These are phyloP conservation scores for Sebastes kiyomatsui DNA, from an alignment of 2,797 vertebrate species.

Conservation along the genomic window DNA sequence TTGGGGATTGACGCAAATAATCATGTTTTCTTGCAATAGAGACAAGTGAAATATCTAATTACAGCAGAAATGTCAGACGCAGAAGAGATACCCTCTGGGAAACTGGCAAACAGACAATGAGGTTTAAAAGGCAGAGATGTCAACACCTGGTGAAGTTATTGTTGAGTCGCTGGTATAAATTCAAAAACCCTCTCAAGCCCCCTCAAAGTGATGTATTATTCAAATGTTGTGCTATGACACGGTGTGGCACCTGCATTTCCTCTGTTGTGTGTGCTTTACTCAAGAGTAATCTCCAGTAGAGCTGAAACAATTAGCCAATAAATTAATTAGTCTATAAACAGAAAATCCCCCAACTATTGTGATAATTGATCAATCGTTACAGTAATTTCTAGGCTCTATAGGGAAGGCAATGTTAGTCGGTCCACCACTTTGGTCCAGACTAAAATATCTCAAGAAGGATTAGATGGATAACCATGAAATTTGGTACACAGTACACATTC, in stretches of 20 bases:
- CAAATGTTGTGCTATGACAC: neutral
- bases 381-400: neutral
- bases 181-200: too few species aligned
- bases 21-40: neutral
- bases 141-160: neutral
- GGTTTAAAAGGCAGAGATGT: neutral
- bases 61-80: neutral
- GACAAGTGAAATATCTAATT: neutral
- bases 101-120: neutral
- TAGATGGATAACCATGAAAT: neutral
- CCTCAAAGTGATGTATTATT: neutral
- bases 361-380: neutral
- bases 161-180: neutral
- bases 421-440: neutral
- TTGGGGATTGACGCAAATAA: neutral
- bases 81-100: neutral
- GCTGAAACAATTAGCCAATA: neutral
- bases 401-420: neutral
- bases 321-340: neutral
- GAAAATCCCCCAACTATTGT: neutral
- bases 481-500: neutral
- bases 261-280: neutral
- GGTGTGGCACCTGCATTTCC: neutral
- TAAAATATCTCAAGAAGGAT: neutral
- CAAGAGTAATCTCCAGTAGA: neutral